Evolutionary conservation across 2,113 vertebrate genomes (phyloP), one percentile per base, ranked within the genome.

Genomic region (Merops nubicus): DNA sequence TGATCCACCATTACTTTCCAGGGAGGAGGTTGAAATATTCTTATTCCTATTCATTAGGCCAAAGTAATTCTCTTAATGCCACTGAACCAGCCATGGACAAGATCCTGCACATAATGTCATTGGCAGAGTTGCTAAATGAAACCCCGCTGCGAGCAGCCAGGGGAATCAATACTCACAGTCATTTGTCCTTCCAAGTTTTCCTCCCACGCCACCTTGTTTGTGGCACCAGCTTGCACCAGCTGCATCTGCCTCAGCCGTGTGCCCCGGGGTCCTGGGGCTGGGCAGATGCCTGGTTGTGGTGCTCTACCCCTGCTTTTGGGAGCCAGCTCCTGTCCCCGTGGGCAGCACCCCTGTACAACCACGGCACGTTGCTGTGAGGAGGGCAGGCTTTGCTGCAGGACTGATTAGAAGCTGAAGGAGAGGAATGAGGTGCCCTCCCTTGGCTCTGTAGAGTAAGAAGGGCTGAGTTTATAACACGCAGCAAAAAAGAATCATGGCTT

Each of bases 21-120:
- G 54, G 80, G 93, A 93, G 86, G 90, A 87, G 92, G 64, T 10
- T 86, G 91, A 97, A 98, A 97, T 97, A 97, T 97, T 95, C 90
- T 97, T 97, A 97, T 96, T 97, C 93, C 94, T 97, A 97, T 97
- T 97, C 95, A 91, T 97, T 96, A 97, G 93, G 84, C 95, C 96
- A 97, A 97, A 98, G 94, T 94, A 97, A 98, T 97, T 97, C 97
- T 97, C 97, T 97, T 96, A 96, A 96, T 94, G 83, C 95, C 91
- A 84, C 90, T n/a, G 78, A 94, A 95, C 95, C 94, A 96, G 91
- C 95, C 72, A 91, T 63, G 92, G 97, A 96, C 95, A 97, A 97
- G 98, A 97, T 98, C 97, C 97, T 97, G 82, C 68, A 93, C 95
- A 62, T 93, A 97, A 96, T 94, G 97, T 97, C 97, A 97, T 89